phyloP scores from a whole-genome alignment of 2,113 vertebrate genomes.

The Gymnocephalus cernua region DNA sequence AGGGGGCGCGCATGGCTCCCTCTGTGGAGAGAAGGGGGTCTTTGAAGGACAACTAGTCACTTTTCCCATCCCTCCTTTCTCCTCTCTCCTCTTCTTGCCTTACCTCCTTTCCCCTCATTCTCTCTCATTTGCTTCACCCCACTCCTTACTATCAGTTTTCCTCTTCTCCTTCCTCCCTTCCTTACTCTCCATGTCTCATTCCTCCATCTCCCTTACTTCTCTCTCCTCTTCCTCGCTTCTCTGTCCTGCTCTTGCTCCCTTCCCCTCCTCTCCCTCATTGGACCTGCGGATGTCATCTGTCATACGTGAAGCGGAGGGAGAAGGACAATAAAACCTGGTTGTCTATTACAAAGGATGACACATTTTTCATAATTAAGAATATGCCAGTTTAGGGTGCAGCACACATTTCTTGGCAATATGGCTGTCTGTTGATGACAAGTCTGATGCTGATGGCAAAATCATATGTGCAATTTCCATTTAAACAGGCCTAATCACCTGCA shows the following conservation, averaged over 20 bases:
- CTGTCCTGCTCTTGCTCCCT: constrained; percentile 14
- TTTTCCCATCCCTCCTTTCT: constrained; percentile 69
- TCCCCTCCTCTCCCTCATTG: constrained; percentile 66
- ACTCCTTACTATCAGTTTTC: neutral
- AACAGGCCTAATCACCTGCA: constrained; percentile 54
- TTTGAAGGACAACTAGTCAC: constrained; percentile 88
- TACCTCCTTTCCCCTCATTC: constrained; percentile 36
- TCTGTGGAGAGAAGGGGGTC: constrained; percentile 84
- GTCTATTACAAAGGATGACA: constrained; percentile 65
- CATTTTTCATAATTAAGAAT: constrained; percentile 82
- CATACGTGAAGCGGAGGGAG: constrained; percentile 81
- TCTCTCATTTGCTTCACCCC: constrained; percentile 16
- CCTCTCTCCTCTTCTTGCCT: constrained; percentile 41
- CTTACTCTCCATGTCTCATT: constrained; percentile 19
- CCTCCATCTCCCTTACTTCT: constrained; percentile 3
- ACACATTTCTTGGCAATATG: constrained; percentile 51
- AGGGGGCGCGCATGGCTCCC: constrained; percentile 82
- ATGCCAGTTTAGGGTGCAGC: constrained; percentile 55
- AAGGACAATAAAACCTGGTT: constrained; percentile 80
- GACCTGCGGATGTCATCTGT: constrained; percentile 86
- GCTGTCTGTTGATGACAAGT: constrained; percentile 49
- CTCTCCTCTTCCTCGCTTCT: constrained; percentile 8
- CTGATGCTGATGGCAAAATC: constrained; percentile 50
- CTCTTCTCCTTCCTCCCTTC: constrained; percentile 1
- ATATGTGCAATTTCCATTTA: constrained; percentile 55